Evolutionary conservation across 2,888 invertebrate genomes (phyloP).

Genomic region (Callyntrura guangdongensis): DNA sequence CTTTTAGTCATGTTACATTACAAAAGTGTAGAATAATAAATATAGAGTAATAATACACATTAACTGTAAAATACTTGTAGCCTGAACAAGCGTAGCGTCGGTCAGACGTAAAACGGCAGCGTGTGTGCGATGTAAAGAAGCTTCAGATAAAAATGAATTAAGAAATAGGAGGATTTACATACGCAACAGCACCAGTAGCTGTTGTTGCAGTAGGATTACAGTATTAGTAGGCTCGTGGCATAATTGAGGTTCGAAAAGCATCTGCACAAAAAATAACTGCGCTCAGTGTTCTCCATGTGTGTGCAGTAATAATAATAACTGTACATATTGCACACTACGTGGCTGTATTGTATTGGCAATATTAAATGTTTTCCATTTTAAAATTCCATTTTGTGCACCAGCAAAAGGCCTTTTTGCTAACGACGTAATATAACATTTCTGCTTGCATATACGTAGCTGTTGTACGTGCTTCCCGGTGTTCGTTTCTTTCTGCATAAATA

Average conservation of each 20-base stretch:
- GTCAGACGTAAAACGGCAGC: background rate
- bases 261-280: background rate
- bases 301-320: background rate
- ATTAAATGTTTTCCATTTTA: conserved; percentile 16
- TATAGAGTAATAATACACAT: background rate
- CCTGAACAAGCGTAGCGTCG: background rate
- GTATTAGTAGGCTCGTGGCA: conserved; percentile 3
- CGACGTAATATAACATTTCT: no score
- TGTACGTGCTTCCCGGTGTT: background rate
- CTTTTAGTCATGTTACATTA: conserved; percentile 20
- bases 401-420: background rate
- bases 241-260: conserved; percentile 32
- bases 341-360: conserved; percentile 13
- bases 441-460: background rate
- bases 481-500: background rate
- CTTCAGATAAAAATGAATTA: conserved; percentile 56
- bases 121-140: background rate
- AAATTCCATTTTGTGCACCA: conserved; percentile 13
- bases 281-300: conserved; percentile 13
- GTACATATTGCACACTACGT: conserved; percentile 25
- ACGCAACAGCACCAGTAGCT: background rate
- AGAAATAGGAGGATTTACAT: conserved; percentile 29
- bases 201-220: background rate
- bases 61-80: background rate
- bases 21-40: background rate